These are phyloP conservation scores for Margaritifera margaritifera DNA, from an alignment of 2,888 invertebrate species.

Conservation along the genomic window DNA sequence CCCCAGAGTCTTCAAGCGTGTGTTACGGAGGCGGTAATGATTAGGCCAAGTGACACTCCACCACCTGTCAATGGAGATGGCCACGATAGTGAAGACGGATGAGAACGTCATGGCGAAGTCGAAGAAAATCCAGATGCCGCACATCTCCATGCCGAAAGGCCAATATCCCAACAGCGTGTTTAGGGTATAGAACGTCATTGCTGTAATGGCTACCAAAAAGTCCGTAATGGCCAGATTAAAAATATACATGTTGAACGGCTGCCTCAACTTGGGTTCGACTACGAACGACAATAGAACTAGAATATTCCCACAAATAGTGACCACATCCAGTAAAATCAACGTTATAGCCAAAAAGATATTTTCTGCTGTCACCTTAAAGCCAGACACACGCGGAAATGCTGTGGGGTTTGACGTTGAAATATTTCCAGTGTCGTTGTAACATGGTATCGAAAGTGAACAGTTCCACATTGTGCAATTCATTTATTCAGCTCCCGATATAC, in stretches of 20 bases:
- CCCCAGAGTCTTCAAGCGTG: conserved; percentile 40
- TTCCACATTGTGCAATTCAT: too few species aligned
- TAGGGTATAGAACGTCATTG: conserved; percentile 70
- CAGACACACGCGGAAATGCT: too few species aligned
- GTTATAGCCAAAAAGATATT: conserved; percentile 43
- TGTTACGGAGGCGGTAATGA: conserved; percentile 59
- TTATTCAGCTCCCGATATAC: too few species aligned
- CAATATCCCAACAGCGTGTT: conserved; percentile 69
- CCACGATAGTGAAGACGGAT: conserved; percentile 69
- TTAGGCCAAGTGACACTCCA: conserved; percentile 64
- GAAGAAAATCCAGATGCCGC: conserved; percentile 70
- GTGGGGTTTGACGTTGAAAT: too few species aligned
- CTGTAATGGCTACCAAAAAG: conserved; percentile 65
- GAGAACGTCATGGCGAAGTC: conserved; percentile 73
- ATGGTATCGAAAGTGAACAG: too few species aligned
- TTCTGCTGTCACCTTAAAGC: conserved; percentile 24
- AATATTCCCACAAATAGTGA: conserved; percentile 67
- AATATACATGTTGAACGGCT: conserved; percentile 66
- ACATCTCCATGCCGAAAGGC: conserved; percentile 68
- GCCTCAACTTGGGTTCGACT: conserved; percentile 64
- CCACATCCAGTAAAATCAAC: conserved; percentile 48
- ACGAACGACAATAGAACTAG: conserved; percentile 67
- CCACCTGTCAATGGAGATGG: conserved; percentile 67
- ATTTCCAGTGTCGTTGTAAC: too few species aligned
- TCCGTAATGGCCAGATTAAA: conserved; percentile 65